phyloP scores from a whole-genome alignment of 2,888 invertebrate genomes.

The Cylloceria caligata region DNA sequence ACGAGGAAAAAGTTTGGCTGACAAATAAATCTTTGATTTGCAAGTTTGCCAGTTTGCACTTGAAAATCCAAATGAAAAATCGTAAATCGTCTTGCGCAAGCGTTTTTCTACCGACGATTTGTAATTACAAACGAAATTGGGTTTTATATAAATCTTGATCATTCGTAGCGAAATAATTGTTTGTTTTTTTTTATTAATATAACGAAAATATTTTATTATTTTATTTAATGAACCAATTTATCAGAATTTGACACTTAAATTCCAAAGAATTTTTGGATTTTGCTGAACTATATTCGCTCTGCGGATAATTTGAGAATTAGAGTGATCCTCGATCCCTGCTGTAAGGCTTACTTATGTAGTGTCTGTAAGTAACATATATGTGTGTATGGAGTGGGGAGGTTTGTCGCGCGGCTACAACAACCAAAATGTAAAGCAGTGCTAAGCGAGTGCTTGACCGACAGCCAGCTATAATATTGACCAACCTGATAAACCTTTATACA shows the following conservation, averaged over 20 bases:
- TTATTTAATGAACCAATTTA: neutral
- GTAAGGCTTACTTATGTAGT: no score
- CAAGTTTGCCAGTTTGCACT: constrained; percentile 39
- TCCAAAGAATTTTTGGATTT: neutral
- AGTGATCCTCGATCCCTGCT: neutral
- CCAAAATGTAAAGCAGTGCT: no score
- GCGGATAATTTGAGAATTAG: neutral
- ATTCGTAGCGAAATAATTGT: no score
- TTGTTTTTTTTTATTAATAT: constrained; percentile 2
- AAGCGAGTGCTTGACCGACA: no score
- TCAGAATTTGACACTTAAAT: neutral
- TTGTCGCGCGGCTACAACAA: no score
- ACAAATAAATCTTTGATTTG: constrained; percentile 44
- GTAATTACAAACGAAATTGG: neutral
- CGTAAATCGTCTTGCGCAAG: neutral
- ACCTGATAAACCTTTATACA: no score
- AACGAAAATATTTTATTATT: neutral
- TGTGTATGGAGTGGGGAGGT: no score
- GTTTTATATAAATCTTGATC: no score
- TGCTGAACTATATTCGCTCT: neutral
- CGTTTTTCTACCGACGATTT: neutral
- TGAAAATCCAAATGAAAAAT: neutral
- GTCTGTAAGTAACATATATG: no score
- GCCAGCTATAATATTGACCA: no score
- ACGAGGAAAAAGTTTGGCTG: constrained; percentile 42